Evolutionary conservation across 2,888 invertebrate species (phyloP).

Genomic region (Crossocerus cetratus): DNA sequence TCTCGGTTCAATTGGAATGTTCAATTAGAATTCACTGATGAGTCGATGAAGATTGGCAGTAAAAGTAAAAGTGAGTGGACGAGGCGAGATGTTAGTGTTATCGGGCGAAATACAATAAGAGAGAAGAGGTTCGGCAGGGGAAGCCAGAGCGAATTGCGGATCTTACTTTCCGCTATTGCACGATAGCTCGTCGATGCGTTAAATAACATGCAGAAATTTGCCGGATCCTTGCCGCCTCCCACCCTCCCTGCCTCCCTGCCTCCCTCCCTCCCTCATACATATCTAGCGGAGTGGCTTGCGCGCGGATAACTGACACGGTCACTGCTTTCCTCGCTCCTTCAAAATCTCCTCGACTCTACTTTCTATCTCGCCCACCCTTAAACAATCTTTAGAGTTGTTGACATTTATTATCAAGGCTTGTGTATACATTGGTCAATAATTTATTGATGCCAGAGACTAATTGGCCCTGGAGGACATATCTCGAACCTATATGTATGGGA

Average conservation of each 20-base stretch:
- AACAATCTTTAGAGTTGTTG: not conserved
- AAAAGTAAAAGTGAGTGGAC: not conserved
- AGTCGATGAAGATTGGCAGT: not conserved
- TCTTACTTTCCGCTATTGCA: conserved; percentile 34
- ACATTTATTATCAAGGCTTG: too few species aligned
- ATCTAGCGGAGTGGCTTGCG: not conserved
- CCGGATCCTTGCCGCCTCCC: conserved; percentile 4
- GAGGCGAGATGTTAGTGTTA: not conserved
- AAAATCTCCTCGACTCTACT: not conserved
- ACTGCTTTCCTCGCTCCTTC: not conserved
- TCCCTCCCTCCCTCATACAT: too few species aligned
- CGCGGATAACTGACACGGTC: not conserved
- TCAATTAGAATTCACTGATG: not conserved
- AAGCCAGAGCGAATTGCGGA: conserved; percentile 31
- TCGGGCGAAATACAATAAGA: conserved; percentile 26
- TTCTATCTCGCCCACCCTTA: not conserved
- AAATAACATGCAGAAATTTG: conserved; percentile 57
- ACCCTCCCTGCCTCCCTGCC: not conserved
- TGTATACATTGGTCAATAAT: too few species aligned
- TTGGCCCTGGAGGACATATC: too few species aligned
- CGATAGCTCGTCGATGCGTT: conserved; percentile 55
- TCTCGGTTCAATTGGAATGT: not conserved
- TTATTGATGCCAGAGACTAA: too few species aligned
- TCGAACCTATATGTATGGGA: too few species aligned
- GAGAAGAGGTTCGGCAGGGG: conserved; percentile 20